phyloP scores from a whole-genome alignment of 1,140 invertebrate genomes.

The Ruditapes philippinarum region DNA sequence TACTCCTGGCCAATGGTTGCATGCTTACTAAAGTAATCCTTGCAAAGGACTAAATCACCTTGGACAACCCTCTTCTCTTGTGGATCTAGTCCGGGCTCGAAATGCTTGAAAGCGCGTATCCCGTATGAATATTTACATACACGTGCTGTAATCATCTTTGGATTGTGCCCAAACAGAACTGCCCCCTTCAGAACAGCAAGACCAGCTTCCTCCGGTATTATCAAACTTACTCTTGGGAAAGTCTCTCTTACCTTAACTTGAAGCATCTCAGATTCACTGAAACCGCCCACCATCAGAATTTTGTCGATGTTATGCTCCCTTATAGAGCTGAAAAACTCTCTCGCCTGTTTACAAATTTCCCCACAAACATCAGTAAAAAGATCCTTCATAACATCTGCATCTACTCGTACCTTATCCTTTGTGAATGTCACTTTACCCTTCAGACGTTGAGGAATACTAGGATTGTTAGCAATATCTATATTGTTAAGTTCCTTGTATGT shows the following conservation, averaged over 20 bases:
- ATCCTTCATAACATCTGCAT: conserved; percentile 1
- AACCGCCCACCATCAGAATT: conserved; percentile 55
- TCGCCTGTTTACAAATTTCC: background rate
- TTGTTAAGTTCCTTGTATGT: conserved; percentile 29
- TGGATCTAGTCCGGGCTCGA: conserved; percentile 44
- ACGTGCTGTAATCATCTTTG: conserved; percentile 38
- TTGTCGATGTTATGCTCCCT: background rate
- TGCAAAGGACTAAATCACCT: conserved; percentile 9
- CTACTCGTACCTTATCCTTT: conserved; percentile 20
- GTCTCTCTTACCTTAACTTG: conserved; percentile 4
- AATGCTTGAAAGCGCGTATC: conserved; percentile 38
- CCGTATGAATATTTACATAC: conserved; percentile 60
- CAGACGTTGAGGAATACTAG: background rate
- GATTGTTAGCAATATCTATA: background rate
- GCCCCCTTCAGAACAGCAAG: conserved; percentile 57
- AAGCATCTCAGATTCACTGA: conserved; percentile 53
- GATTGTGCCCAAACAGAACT: conserved; percentile 52
- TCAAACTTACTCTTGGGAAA: conserved; percentile 15
- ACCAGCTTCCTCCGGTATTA: conserved; percentile 61
- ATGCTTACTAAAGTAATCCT: conserved; percentile 54
- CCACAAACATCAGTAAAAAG: conserved; percentile 20
- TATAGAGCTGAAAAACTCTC: background rate
- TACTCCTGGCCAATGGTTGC: conserved; percentile 32
- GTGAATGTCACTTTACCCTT: background rate
- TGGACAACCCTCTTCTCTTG: conserved; percentile 1